Percentiles rank a stretch among this genome's conserved stretches.
These are phyloP conservation scores for Sinocyclocheilus anshuiensis DNA, from an alignment of 2,113 vertebrate genomes.

Conservation along the genomic window DNA sequence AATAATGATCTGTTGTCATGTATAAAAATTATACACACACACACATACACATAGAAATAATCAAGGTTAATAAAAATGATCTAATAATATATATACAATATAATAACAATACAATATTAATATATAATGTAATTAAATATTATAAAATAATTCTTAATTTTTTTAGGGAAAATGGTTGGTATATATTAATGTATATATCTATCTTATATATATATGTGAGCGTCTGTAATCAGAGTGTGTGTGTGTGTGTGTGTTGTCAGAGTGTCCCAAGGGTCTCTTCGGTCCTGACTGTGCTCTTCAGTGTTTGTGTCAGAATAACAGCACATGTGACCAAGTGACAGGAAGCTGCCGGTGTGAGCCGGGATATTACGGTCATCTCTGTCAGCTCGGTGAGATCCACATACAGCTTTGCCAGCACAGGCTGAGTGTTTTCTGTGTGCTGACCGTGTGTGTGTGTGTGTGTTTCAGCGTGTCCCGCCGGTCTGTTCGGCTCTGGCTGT, in stretches of 20 bases:
- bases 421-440: neutral
- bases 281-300: slow-evolving; percentile 80
- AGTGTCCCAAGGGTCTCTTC: slow-evolving; percentile 78
- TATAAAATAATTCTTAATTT: no score
- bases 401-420: neutral
- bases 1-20: no score
- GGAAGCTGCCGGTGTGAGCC: slow-evolving; percentile 81
- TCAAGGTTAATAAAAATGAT: no score
- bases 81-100: no score
- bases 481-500: slow-evolving; percentile 83
- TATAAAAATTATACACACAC: no score
- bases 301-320: slow-evolving; percentile 81
- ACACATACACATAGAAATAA: no score
- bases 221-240: no score
- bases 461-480: slow-evolving; percentile 84
- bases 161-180: no score
- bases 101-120: no score
- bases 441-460: neutral
- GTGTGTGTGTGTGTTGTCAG: slow-evolving; percentile 65
- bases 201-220: no score
- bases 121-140: no score
- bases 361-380: slow-evolving; percentile 84
- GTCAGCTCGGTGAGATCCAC: slow-evolving; percentile 83
- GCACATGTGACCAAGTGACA: slow-evolving; percentile 76
- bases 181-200: no score